Base-by-base conservation (phyloP, 2,113 vertebrate species). In the Anhinga rufa region DNA sequence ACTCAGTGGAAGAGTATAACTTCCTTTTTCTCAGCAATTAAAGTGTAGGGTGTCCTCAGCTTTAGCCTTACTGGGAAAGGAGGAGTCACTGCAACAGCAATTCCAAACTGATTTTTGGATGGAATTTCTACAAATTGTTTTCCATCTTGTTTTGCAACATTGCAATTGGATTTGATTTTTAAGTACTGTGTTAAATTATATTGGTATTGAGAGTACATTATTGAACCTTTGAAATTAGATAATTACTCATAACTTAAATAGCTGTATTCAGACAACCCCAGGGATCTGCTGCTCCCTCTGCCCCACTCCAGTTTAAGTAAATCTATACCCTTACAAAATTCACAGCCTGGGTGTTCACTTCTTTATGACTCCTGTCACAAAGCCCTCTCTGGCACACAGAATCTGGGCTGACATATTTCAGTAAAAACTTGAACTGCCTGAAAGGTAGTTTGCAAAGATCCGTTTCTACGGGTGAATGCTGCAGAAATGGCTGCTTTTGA, bases 21-120 rank as follows among this genome's bases (percentile, higher is more conserved):
- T 55, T 54, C 28, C 1, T 76, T 70, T 93, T 86, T 58, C 18
- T 71, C 24, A 36, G 7, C 14, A 71, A 26, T 68, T 54, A 76
- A 75, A 12, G 22, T 3, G 5, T 28, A 54, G 4, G 9, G 7
- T 7, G 4, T 5, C 0, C 22, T 8, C 13, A 60, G 5, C 14
- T 92, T 86, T 49, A 76, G 25, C 42, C 12, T 80, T 76, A 58
- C 16, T 79, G 48, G 8, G 11, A 64, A 75, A 7, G 57, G 9
- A 71, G 32, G 21, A 32, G 17, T 46, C 22, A 48, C 14, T 42
- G n/a, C 2, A 5, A 31, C 18, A 66, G 32, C 11, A 79, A 36
- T 85, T 85, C 55, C 22, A 82, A 72, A 46, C 17, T 12, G 17
- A 69, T 64, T 72, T 76, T 88, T 72, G 4, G 17, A 36, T 31